Percentiles rank a stretch among this genome's conserved stretches.
Conservation (phyloP, 2,113 vertebrate genomes). For the Circaetus gallicus region DNA sequence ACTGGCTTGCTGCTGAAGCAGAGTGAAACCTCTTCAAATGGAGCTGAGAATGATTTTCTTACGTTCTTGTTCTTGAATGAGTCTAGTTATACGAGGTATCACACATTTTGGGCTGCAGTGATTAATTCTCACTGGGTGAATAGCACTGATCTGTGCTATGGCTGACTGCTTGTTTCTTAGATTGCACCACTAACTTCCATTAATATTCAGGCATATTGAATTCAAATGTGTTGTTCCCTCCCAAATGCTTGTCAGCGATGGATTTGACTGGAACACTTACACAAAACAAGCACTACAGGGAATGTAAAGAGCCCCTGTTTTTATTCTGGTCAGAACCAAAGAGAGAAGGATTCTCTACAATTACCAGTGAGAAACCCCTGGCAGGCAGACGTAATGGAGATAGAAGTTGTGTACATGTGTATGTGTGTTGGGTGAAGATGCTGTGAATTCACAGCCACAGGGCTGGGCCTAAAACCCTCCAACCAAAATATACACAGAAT, state of each 20-base stretch:
- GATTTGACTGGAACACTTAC: not conserved
- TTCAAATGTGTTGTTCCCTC: not conserved
- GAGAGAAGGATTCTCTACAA: not conserved
- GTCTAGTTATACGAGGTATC: not conserved
- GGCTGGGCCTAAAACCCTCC: not conserved
- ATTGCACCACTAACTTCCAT: not conserved
- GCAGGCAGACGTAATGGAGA: not conserved
- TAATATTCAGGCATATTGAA: not conserved
- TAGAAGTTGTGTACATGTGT: not conserved
- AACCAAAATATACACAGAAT: not conserved
- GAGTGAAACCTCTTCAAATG: not conserved
- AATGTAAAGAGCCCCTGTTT: not conserved
- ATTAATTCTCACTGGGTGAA: not conserved
- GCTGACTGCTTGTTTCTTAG: not conserved
- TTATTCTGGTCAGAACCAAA: not conserved
- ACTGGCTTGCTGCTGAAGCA: not conserved
- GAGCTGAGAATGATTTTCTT: not conserved
- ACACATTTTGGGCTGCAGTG: not conserved
- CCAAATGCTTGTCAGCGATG: not conserved
- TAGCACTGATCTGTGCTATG: not conserved
- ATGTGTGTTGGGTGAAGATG: not conserved
- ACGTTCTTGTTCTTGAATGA: not conserved
- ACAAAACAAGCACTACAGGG: not conserved
- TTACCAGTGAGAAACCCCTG: not conserved
- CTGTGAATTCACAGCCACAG: not conserved